Percentiles rank a stretch among this genome's conserved stretches.
Conservation (phyloP, 1,140 invertebrate genomes). For the Plodia interpunctella region DNA sequence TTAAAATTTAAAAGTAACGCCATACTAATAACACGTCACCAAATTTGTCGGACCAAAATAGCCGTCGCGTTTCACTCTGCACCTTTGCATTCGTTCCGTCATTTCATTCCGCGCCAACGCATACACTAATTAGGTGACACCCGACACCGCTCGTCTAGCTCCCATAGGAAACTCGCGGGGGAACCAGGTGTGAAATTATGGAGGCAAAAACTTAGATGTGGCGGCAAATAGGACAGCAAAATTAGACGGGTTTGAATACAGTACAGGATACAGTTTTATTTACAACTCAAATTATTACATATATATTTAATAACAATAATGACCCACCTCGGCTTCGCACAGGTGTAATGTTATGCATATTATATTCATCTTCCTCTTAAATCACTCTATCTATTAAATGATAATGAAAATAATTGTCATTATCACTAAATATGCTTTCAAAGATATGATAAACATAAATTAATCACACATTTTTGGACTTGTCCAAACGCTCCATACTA, state of each 20-base stretch:
- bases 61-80: constrained; percentile 43
- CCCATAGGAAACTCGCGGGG: constrained; percentile 49
- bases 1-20: not conserved
- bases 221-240: not conserved
- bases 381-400: no score
- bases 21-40: not conserved
- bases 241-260: not conserved
- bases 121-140: constrained; percentile 66
- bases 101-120: constrained; percentile 68
- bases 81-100: constrained; percentile 50
- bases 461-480: no score
- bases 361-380: no score
- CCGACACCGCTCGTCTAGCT: constrained; percentile 46
- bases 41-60: constrained; percentile 14
- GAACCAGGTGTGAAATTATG: constrained; percentile 60
- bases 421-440: no score
- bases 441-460: no score
- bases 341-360: no score
- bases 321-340: no score
- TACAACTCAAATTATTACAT: no score
- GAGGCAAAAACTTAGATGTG: constrained; percentile 7
- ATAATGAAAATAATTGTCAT: no score
- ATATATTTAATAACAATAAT: no score
- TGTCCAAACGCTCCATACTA: no score
- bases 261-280: no score